Conservation (phyloP, 2,888 invertebrate species). For the Amphipoea oculea region DNA sequence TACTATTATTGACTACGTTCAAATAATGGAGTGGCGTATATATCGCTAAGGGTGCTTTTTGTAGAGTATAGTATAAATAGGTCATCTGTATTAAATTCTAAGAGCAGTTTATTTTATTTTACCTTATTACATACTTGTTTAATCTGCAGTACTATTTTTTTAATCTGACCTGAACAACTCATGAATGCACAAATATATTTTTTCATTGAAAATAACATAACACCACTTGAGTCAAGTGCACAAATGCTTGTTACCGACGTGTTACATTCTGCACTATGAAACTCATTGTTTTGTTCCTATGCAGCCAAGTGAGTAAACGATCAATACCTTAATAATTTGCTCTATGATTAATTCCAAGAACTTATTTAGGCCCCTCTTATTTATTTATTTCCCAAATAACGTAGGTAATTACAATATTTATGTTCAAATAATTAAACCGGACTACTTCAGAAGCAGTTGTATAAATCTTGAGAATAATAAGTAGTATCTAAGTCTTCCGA, state of each 20-base stretch:
- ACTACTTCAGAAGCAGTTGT: background rate
- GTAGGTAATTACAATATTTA: background rate
- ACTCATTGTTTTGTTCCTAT: background rate
- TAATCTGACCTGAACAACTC: background rate
- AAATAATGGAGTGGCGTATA: background rate
- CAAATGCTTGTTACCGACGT: slow-evolving; percentile 1
- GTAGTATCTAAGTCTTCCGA: too few species aligned
- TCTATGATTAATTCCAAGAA: background rate
- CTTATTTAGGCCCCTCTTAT: background rate
- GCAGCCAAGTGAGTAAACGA: background rate
- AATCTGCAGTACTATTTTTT: too few species aligned
- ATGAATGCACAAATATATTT: slow-evolving; percentile 4
- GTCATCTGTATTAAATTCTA: too few species aligned
- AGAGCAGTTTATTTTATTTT: too few species aligned
- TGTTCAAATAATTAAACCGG: too few species aligned
- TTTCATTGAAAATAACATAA: slow-evolving; percentile 2
- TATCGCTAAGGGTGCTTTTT: too few species aligned
- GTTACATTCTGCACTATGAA: background rate
- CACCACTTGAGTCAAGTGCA: slow-evolving; percentile 13
- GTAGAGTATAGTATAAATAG: too few species aligned
- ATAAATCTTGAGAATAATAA: background rate
- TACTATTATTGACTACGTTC: background rate
- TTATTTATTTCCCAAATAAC: background rate
- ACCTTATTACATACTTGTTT: too few species aligned
- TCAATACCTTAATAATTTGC: too few species aligned